Evolutionary conservation across 37 sponge, comb jelly and placozoan genomes (phyloP), one percentile per base, ranked within the genome.

Genomic region (Beroe ovata): DNA sequence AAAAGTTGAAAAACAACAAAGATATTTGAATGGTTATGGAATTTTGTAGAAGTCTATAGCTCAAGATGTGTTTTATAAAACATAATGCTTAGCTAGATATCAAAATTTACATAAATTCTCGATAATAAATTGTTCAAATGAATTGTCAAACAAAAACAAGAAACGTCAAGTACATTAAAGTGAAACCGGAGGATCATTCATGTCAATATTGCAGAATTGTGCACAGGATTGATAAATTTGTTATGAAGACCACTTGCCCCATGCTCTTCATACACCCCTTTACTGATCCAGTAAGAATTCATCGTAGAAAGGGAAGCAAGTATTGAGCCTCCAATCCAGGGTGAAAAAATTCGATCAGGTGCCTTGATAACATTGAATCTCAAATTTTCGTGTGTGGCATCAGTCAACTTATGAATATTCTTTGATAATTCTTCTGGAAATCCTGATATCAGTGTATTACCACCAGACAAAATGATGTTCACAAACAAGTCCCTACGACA

Each of bases 381-480:
- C 22, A 25, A 6, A 61, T 25, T 25, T 20, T 16, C 22, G 21
- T 61, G 28, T 25, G 3, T 20, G 8, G 21, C 8, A 20, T 61
- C 21, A 61, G 21, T 3, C 21, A 20, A 61, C n/a, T 61, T 20
- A 22, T 61, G 28, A 32, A 39, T 25, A 36, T 4, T 39, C 1
- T 77, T 25, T 40, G 8, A 21, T 4, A 77, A 39, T 28, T 41
- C 21, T 22, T 16, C 54, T 21, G 42, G 22, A 22, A 77, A 40
- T 42, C 84, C 54, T 28, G 21, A 25, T 18, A 40, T 25, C 84
- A 40, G 8, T 42, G 84, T 42, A 35, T 39, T 42, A 40, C 84
- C 84, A 25, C 84, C 84, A 23, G 84, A 77, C 26, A 77, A 23
- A 23, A 77, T 77, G 0, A 77, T 23, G 41, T 40, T 77, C 0